Percentiles rank a stretch among this genome's conserved stretches.
These are phyloP conservation scores for Diadumene lineata DNA, from an alignment of 92 coral and sea anemone species.

Conservation along the genomic window DNA sequence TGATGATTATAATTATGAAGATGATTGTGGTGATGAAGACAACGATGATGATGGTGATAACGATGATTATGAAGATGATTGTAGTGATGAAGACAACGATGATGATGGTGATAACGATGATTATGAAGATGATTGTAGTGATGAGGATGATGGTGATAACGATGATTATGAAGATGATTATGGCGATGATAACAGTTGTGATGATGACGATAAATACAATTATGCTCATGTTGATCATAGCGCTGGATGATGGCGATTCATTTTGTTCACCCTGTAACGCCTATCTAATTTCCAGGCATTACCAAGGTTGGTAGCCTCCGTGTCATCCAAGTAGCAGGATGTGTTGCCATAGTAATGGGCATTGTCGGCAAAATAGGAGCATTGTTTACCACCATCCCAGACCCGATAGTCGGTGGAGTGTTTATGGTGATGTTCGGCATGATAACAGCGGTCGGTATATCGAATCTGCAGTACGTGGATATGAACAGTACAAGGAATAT, in stretches of 20 bases:
- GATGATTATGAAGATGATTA: background rate
- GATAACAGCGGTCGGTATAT: slow-evolving; percentile 88
- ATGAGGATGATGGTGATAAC: background rate
- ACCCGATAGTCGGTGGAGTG: slow-evolving; percentile 90
- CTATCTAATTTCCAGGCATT: background rate
- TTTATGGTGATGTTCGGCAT: slow-evolving; percentile 88
- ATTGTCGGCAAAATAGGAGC: slow-evolving; percentile 87
- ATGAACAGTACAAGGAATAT: slow-evolving; percentile 80
- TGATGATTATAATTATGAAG: background rate
- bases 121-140: background rate
- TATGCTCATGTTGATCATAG: background rate
- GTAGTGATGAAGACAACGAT: background rate
- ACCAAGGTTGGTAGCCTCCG: slow-evolving; percentile 87
- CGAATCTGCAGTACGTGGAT: slow-evolving; percentile 82
- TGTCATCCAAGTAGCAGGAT: slow-evolving; percentile 78
- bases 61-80: background rate
- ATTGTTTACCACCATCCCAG: slow-evolving; percentile 78
- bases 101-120: background rate
- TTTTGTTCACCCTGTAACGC: background rate
- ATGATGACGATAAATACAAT: background rate
- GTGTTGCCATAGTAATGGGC: slow-evolving; percentile 68
- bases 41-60: background rate
- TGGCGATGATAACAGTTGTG: background rate
- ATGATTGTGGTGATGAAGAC: background rate
- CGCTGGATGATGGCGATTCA: background rate